Conservation (phyloP, 2,888 invertebrate species). For the Pogonocherus hispidulus region DNA sequence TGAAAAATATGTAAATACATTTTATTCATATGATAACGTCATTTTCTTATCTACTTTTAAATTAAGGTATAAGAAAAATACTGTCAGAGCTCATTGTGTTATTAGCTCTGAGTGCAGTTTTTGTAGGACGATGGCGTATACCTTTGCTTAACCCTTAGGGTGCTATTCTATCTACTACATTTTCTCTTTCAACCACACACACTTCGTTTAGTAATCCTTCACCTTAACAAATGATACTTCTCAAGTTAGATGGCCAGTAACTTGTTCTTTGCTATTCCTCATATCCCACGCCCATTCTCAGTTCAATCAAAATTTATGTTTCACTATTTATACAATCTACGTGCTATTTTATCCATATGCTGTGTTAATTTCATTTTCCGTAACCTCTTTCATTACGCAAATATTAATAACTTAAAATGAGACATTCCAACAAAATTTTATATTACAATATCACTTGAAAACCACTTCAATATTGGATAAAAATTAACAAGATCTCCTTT, state of each 20-base stretch:
- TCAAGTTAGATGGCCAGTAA: slow-evolving; percentile 60
- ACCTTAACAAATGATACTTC: slow-evolving; percentile 63
- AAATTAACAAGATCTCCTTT: no score
- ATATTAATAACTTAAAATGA: no score
- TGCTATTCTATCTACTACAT: slow-evolving; percentile 44
- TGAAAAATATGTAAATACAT: no score
- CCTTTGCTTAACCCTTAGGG: slow-evolving; percentile 24
- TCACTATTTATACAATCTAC: slow-evolving; percentile 59
- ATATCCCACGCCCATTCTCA: slow-evolving; percentile 61
- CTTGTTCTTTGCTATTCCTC: slow-evolving; percentile 61
- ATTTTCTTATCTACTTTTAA: no score
- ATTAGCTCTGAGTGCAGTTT: slow-evolving; percentile 1
- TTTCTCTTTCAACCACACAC: slow-evolving; percentile 57
- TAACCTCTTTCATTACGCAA: no score
- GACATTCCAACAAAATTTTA: no score
- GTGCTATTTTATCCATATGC: slow-evolving; percentile 48
- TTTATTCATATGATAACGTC: no score
- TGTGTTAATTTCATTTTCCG: no score
- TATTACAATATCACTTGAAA: no score
- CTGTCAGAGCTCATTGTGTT: background rate
- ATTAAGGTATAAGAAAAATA: no score
- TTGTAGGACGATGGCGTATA: slow-evolving; percentile 7
- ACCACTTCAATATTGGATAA: no score
- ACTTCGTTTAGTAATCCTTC: slow-evolving; percentile 62
- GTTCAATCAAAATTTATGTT: slow-evolving; percentile 61